Evolutionary conservation across 2,113 vertebrate species (phyloP).

Genomic region (Rousettus leschenaultii): DNA sequence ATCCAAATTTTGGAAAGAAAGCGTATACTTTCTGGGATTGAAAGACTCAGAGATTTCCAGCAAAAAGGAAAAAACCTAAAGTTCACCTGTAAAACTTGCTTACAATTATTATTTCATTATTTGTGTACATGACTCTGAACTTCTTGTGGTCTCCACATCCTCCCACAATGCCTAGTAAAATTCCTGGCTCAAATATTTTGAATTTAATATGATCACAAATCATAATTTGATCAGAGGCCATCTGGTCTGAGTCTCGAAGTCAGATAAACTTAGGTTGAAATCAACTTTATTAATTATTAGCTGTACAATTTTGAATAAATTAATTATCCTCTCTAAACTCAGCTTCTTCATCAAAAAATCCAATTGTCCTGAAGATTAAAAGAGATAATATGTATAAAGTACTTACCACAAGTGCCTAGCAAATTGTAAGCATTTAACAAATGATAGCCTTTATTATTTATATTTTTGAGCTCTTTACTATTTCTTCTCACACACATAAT

Average conservation of each 20-base stretch:
- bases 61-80: not conserved
- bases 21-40: not conserved
- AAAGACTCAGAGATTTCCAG: not conserved
- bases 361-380: not conserved
- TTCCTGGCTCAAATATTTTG: not conserved
- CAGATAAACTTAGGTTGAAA: conserved; percentile 21
- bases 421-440: conserved; percentile 28
- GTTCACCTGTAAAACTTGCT: not conserved
- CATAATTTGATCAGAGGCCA: conserved; percentile 25
- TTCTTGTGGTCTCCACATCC: not conserved
- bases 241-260: conserved; percentile 2
- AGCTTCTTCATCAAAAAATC: not conserved
- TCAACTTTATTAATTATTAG: conserved; percentile 3
- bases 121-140: not conserved
- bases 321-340: conserved; percentile 2
- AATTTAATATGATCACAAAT: conserved; percentile 19
- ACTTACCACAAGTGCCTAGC: not conserved
- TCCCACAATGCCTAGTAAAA: not conserved
- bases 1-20: not conserved
- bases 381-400: not conserved
- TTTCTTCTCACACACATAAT: conserved; percentile 41
- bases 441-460: conserved; percentile 2
- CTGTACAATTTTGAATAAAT: not conserved
- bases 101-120: not conserved
- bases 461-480: conserved; percentile 37